Base-by-base conservation (phyloP, 2,888 invertebrate species). In the Drosophila mayaguana region DNA sequence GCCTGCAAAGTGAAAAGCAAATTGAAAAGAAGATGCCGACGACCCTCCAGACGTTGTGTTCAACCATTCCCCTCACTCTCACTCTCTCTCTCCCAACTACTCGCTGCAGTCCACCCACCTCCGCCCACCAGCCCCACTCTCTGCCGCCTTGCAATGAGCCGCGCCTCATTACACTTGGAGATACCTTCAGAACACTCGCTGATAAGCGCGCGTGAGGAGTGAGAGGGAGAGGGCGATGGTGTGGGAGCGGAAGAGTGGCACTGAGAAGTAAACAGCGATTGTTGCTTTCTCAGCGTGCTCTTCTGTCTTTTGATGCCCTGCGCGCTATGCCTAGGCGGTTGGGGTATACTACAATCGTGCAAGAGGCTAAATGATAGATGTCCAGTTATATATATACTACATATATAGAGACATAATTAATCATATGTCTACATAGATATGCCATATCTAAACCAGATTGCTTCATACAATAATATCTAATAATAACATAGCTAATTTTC, bases 11-110 rank as follows among this genome's bases (percentile, higher is more conserved):
- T 79, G 71, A 67, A 80, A 64, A 81, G 77, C 73, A 80, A 79
- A 82, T 82, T 75, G 83, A 80, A 79, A 76, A 79, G 72, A 82
- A 72, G 75, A 82, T 66, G 75, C 75, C 78, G 72, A 68, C 77
- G 64, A 72, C 68, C 68, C 63, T 66, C 43, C 59, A 75, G 64
- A 53, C 34, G 25, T n/a, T 9, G 50, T 20, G 53, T 14, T 36
- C 51, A 18, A 3, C 12, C 18, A 8, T 6, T 2, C 11, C 32
- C 11, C 32, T 9, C 32, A 2, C 22, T 34, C 32, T 9, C 12
- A 11, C 34, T 20, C 45, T 22, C 25, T 6, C 1, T 12, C 22
- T 12, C 3, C 3, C 16, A n/a, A n/a, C n/a, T n/a, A 12, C 54
- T n/a, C 3, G 25, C 38, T 38, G 48, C 53, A 40, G 28, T 43